Percentiles rank a stretch among this genome's conserved stretches.
phyloP scores from a whole-genome alignment of 2,888 invertebrate species.

The Oscheius sp. region DNA sequence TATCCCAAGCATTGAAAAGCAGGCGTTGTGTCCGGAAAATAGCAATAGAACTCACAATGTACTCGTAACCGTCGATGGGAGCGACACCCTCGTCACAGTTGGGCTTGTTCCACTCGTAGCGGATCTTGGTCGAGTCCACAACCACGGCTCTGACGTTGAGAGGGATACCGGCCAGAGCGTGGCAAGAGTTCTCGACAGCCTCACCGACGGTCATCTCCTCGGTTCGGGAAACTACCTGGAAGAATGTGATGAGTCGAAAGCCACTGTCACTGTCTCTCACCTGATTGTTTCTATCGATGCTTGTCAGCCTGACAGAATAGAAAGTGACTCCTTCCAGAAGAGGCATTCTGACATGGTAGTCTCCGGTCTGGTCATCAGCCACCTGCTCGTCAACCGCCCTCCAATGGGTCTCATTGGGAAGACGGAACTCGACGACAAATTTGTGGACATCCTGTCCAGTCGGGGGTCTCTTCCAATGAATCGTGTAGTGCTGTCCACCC shows the following conservation, averaged over 20 bases:
- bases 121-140: conserved; percentile 41
- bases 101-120: conserved; percentile 60
- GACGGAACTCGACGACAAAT: conserved; percentile 71
- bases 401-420: conserved; percentile 71
- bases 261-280: conserved; percentile 5
- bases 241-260: neutral
- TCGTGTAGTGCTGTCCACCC: conserved; percentile 58
- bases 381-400: conserved; percentile 40
- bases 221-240: conserved; percentile 65
- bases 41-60: conserved; percentile 51
- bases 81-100: conserved; percentile 68
- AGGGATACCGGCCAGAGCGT: conserved; percentile 65
- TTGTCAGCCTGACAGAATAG: conserved; percentile 65
- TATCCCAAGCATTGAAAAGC: too few relatives aligned
- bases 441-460: conserved; percentile 49
- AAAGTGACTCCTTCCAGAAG: conserved; percentile 60
- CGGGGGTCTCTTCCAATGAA: conserved; percentile 69
- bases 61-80: conserved; percentile 72
- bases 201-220: conserved; percentile 68
- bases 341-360: conserved; percentile 57
- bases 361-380: conserved; percentile 53
- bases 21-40: neutral
- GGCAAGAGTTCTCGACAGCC: conserved; percentile 61
- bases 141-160: conserved; percentile 47
- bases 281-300: conserved; percentile 53